Base-by-base conservation (phyloP, 2,113 vertebrate species). In the Oryzias melastigma region DNA sequence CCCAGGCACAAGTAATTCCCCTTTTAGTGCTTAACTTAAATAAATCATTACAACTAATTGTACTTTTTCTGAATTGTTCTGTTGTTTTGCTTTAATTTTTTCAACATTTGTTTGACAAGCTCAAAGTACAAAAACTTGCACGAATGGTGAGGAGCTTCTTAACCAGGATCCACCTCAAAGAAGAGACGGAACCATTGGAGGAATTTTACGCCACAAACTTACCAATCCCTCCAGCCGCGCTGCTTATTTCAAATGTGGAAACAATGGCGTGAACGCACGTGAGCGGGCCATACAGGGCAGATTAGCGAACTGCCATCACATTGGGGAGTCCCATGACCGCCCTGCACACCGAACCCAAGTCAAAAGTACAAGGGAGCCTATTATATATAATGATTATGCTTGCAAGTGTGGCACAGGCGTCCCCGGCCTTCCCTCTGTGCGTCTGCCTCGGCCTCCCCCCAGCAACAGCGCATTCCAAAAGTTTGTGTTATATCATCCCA, bases 231-330 rank as follows among this genome's bases (percentile, higher is more conserved):
- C 18, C 65, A 72, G 79, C 66, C 65, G 69, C 82, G 67, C 65
- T 77, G 82, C 61, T 71, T 80, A 71, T 82, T 84, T 78, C 65
- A 76, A 85, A 60, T 60, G 71, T 81, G 77, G 69, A 87, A 85
- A 88, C 84, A 85, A 87, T 89, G 69, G 74, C 62, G 80, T 73
- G 75, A 81, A 83, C 69, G 80, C 79, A 81, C 78, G 81, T 68
- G 78, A 87, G 81, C 80, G 58, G 62, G 54, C 72, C 81, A 82
- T 89, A 72, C 76, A 80, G 66, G 65, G 65, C 70, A 87, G 83
- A 88, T 85, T 87, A 87, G 85, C 75, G 73, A 75, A 63, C 51
- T 75, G 79, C 79, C 75, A 83, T 82, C 84, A 75, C 79, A 89
- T 55, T 70, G 77, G 75, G 77, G 79, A 85, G 79, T 82, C 86